phyloP scores from a whole-genome alignment of 1,140 invertebrate species.

The Plectrocnemia conspersa region DNA sequence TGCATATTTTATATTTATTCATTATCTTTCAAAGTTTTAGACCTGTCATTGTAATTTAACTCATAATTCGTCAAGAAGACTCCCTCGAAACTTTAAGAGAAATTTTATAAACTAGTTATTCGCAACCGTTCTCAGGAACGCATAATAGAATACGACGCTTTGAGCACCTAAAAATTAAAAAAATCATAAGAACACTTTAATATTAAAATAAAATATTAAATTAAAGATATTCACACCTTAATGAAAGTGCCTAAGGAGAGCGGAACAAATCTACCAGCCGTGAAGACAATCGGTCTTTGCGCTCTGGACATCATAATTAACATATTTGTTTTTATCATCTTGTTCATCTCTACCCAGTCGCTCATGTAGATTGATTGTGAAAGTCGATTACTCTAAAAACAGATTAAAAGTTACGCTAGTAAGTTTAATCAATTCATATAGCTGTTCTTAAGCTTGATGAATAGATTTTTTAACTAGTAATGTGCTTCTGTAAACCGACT shows the following conservation, averaged over 20 bases:
- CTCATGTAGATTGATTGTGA: constrained; percentile 27
- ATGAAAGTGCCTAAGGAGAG: constrained; percentile 39
- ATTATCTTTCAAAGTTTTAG: no score
- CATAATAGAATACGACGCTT: constrained; percentile 33
- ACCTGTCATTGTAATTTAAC: no score
- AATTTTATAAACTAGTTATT: constrained; percentile 16
- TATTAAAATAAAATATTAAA: constrained; percentile 3
- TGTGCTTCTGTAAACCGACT: no score
- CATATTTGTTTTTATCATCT: constrained; percentile 37
- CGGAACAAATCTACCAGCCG: constrained; percentile 41
- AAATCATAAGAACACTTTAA: background rate
- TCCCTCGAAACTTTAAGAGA: no score
- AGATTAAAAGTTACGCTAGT: constrained; percentile 10
- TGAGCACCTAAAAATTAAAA: constrained; percentile 28
- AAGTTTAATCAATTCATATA: no score
- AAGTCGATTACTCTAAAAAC: constrained; percentile 33
- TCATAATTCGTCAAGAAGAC: no score
- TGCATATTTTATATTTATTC: no score
- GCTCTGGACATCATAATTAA: constrained; percentile 40
- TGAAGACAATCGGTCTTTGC: constrained; percentile 40
- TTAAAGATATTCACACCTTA: constrained; percentile 29
- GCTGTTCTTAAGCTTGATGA: no score
- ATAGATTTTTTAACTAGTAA: no score
- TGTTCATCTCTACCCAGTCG: constrained; percentile 33
- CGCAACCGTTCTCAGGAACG: constrained; percentile 25